Base-by-base conservation (phyloP, 2,888 invertebrate species). In the Oscheius sp. region DNA sequence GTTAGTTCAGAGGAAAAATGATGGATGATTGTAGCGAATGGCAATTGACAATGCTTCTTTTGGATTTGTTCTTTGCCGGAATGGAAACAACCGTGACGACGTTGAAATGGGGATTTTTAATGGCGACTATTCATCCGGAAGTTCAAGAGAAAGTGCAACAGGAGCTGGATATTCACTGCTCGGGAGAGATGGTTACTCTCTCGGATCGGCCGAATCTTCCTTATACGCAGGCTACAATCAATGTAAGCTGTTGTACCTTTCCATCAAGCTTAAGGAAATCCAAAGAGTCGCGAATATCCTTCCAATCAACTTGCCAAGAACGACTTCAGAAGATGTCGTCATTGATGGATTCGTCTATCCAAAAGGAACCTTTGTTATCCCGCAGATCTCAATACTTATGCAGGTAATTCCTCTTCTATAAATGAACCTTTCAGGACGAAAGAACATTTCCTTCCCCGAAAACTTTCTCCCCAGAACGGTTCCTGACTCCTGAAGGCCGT, bases 281-380 rank as follows among this genome's bases (percentile, higher is more conserved):
- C 85, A 86, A 70, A 77, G 86, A 24, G 72, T 84, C 12, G 86
- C 82, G 62, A 86, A 84, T 51, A 85, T 87, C 50, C 77, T 86
- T n/a, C 86, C 86, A 5, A 76, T 86, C 14, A 85, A 82, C 59
- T 63, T 85, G 24, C 74, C 82, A 33, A 78, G 84, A 50, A 82
- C 82, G 3, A 73, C 73, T 1, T 68, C 78, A 1, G 81, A 82
- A 63, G 78, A 78, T 65, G 72, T 77, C 24, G 41, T 72, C 6
- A 74, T 86, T 41, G 84, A 80, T 56, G 84, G 84, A 9, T 85
- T 79, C 66, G 51, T 38, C 5, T 84, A 84, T 70, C 73, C 77
- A 2, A 73, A 73, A 44, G 83, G 80, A 24, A 82, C 83, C 12
- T 77, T 84, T 67, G 80, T 85, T 17, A 78, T 84, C 45, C 84